These are phyloP conservation scores for Dermatemys mawii DNA, from an alignment of 2,113 vertebrate genomes.

Conservation along the genomic window DNA sequence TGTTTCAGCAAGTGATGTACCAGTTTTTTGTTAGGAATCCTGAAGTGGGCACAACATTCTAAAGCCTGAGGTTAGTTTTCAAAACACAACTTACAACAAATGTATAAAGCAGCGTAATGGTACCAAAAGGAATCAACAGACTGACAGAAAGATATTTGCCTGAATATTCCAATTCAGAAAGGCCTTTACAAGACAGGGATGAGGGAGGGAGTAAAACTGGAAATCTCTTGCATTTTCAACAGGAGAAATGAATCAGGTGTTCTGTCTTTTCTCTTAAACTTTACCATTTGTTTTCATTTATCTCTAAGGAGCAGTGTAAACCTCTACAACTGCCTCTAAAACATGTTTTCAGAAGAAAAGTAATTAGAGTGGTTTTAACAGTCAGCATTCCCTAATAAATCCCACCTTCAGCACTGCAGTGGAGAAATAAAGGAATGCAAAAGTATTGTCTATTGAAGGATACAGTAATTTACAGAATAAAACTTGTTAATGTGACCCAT, in stretches of 20 bases:
- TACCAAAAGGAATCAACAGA: constrained; percentile 21
- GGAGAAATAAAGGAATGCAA: neutral
- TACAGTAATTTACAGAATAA: neutral
- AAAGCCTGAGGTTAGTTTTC: neutral
- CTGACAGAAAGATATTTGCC: constrained; percentile 21
- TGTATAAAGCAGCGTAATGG: constrained; percentile 18
- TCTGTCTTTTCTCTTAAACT: constrained; percentile 11
- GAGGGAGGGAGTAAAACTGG: neutral
- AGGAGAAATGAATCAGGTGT: constrained; percentile 5
- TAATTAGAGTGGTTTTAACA: constrained; percentile 10
- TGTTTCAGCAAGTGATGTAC: neutral
- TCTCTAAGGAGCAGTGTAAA: constrained; percentile 1
- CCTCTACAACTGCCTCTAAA: neutral
- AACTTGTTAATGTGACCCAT: neutral
- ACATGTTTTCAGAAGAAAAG: neutral
- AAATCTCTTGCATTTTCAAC: neutral
- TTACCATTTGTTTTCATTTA: neutral
- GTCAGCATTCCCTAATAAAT: neutral
- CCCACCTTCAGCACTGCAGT: neutral
- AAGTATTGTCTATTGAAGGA: neutral
- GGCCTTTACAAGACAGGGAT: neutral
- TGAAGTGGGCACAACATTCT: neutral
- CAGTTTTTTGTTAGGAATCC: neutral
- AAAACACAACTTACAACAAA: constrained; percentile 22
- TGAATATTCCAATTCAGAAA: constrained; percentile 45